Evolutionary conservation across 2,888 invertebrate species (phyloP), one percentile per base, ranked within the genome.

Genomic region (Notodonta ziczac): DNA sequence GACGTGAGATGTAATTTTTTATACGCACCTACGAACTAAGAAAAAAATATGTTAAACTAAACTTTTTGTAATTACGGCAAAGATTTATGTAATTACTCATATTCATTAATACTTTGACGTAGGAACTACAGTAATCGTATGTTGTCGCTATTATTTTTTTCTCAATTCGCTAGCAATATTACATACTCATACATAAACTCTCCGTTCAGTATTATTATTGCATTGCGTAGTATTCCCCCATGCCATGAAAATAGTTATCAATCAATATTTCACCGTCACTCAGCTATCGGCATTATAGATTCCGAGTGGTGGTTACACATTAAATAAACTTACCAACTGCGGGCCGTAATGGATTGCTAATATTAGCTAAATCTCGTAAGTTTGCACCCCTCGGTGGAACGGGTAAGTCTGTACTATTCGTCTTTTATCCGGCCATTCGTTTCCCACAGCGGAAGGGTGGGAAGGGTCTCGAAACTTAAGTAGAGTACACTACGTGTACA

Each of bases 301-400:
- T 65, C 10, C 64, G 65, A 67, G 67, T 71, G 24, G 67, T 60
- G 66, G 46, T 46, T 4, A n/a, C 69, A 70, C 75, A 71, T 73
- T 75, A 63, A 72, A 69, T 74, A 72, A 67, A 74, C 74, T 77
- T 79, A 66, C 66, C 65, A 74, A 77, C 77, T 74, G 76, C 69
- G 73, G 65, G 69, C 77, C 69, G 85, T 91, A 93, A 92, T 92
- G 91, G 90, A 93, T 93, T 90, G 93, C 89, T 89, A 90, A 92
- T 93, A 91, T 93, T 92, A 87, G 89, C 88, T 82, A 88, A 91
- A 91, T 90, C 92, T 88, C 84, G 84, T 85, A 86, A 88, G 87
- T 88, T 87, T 84, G 83, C 86, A 83, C 85, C 85, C 85, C 78
- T 70, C 73, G 63, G 74, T 71, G 64, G 67, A 70, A 81, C 72